Evolutionary conservation across 1,140 invertebrate species (phyloP).

Genomic region (Bombus fervidus): DNA sequence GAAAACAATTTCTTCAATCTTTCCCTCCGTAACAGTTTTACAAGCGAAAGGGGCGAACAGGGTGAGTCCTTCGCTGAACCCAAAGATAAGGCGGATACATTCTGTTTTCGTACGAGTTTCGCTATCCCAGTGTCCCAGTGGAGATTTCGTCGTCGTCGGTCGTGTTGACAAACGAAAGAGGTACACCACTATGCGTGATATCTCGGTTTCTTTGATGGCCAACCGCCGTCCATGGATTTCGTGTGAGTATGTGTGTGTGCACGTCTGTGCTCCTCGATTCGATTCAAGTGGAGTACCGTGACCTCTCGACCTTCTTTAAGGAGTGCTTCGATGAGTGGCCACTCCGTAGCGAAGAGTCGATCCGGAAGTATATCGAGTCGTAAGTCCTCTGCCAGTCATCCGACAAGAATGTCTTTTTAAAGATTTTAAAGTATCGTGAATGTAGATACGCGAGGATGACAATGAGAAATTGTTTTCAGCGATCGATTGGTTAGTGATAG

Average conservation of each 20-base stretch:
- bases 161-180: conserved; percentile 52
- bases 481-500: neutral
- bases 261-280: conserved; percentile 1
- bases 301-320: conserved; percentile 53
- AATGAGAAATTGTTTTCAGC: no score
- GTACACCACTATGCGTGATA: conserved; percentile 35
- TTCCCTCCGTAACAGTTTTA: neutral
- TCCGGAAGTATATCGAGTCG: conserved; percentile 41
- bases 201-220: conserved; percentile 48
- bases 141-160: conserved; percentile 1
- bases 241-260: neutral
- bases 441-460: no score
- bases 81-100: conserved; percentile 28
- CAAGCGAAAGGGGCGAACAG: neutral
- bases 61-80: neutral
- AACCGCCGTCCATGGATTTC: conserved; percentile 26
- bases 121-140: conserved; percentile 5
- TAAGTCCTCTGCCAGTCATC: neutral
- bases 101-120: conserved; percentile 19
- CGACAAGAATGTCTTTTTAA: neutral
- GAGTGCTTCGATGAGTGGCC: conserved; percentile 48
- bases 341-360: conserved; percentile 21
- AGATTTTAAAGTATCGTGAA: no score
- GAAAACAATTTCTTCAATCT: conserved; percentile 7
- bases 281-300: conserved; percentile 30